These are phyloP conservation scores for Hestina assimilis DNA, from an alignment of 1,140 invertebrate species.

Conservation along the genomic window DNA sequence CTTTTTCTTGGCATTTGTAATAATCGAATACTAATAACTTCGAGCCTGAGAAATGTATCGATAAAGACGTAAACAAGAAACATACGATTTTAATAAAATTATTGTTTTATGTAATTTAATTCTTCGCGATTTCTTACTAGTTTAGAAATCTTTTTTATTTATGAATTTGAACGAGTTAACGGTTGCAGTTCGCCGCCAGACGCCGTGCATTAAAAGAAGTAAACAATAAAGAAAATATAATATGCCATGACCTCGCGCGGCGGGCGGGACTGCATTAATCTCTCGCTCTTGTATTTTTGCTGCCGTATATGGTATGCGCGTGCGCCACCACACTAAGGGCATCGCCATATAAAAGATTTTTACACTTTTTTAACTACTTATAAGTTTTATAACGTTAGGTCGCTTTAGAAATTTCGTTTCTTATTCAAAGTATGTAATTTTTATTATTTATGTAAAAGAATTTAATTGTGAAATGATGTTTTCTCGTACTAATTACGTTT, in stretches of 20 bases:
- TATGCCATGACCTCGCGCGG: conserved; percentile 51
- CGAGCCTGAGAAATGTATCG: background rate
- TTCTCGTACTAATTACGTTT: too few relatives aligned
- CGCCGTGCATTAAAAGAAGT: conserved; percentile 41
- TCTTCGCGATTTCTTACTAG: too few relatives aligned
- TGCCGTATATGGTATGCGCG: conserved; percentile 66
- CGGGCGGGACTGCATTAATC: conserved; percentile 58
- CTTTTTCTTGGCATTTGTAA: background rate
- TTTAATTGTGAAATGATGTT: too few relatives aligned
- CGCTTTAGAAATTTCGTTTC: too few relatives aligned
- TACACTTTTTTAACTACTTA: background rate
- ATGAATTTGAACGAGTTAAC: conserved; percentile 13
- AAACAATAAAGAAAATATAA: conserved; percentile 63
- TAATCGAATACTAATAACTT: background rate
- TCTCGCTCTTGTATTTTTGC: conserved; percentile 69
- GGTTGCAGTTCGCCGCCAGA: conserved; percentile 33
- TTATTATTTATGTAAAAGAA: too few relatives aligned
- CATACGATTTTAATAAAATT: too few relatives aligned
- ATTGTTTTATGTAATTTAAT: too few relatives aligned
- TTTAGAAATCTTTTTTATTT: too few relatives aligned
- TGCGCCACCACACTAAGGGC: conserved; percentile 50
- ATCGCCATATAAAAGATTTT: conserved; percentile 43
- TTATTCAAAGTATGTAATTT: too few relatives aligned
- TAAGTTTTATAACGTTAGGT: background rate
- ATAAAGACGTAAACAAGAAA: too few relatives aligned